Evolutionary conservation across 2,888 invertebrate species (phyloP).

Genomic region (Ochropacha duplaris): DNA sequence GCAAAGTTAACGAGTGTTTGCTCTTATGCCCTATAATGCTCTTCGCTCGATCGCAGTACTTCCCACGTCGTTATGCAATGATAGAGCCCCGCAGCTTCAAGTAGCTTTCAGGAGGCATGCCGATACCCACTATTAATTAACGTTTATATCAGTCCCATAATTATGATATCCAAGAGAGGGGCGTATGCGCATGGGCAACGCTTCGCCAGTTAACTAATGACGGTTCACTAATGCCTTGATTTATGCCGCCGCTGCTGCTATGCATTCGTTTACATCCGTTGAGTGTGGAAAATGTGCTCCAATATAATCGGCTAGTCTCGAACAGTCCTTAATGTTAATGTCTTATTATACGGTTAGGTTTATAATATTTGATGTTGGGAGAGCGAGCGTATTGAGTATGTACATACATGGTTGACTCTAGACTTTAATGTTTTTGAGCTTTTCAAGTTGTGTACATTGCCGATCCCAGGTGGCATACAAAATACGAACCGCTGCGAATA

Average conservation of each 20-base stretch:
- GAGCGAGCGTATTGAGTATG: not conserved
- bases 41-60: constrained; percentile 54
- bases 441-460: not conserved
- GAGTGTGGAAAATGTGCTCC: constrained; percentile 28
- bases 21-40: constrained; percentile 61
- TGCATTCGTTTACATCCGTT: constrained; percentile 14
- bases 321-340: constrained; percentile 49
- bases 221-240: constrained; percentile 60
- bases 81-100: constrained; percentile 37
- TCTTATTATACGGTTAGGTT: constrained; percentile 42
- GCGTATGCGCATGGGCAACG: constrained; percentile 26
- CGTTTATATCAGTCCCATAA: constrained; percentile 43
- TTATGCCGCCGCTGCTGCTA: constrained; percentile 36
- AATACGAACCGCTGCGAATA: not conserved
- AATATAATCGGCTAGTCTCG: constrained; percentile 40
- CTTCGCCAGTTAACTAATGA: constrained; percentile 49
- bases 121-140: constrained; percentile 43
- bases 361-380: constrained; percentile 35
- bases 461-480: not conserved
- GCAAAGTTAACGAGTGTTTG: constrained; percentile 59
- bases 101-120: constrained; percentile 49
- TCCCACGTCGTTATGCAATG: constrained; percentile 62
- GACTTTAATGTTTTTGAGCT: not conserved
- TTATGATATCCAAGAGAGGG: constrained; percentile 51
- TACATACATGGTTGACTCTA: not conserved